A percentile compares a stretch with the other conserved stretches of the same genome.
These are phyloP conservation scores for Chalcosyrphus nemorum DNA, from an alignment of 2,888 invertebrate species.

Conservation along the genomic window DNA sequence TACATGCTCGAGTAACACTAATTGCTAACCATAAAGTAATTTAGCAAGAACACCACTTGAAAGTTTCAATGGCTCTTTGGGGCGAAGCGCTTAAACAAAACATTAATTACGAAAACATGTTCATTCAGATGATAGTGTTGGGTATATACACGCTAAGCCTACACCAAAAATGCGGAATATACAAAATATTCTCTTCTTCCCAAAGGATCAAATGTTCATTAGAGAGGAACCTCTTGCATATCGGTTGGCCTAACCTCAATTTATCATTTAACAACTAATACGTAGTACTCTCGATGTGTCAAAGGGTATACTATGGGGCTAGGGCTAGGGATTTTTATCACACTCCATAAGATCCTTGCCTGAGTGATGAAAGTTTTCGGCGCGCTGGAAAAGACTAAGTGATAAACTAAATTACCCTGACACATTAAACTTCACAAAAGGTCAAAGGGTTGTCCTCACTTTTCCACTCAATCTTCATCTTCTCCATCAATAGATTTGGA, in stretches of 20 bases:
- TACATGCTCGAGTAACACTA: constrained; percentile 35
- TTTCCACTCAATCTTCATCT: constrained; percentile 58
- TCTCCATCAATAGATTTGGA: constrained; percentile 16
- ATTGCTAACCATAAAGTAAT: constrained; percentile 47
- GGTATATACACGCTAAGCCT: neutral
- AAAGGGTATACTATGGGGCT: too few relatives aligned
- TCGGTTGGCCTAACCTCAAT: constrained; percentile 24
- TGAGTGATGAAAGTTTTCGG: constrained; percentile 29
- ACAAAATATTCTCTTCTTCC: neutral
- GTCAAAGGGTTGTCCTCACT: constrained; percentile 50
- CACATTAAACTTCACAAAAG: constrained; percentile 45
- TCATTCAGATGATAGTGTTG: neutral
- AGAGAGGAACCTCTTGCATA: constrained; percentile 14
- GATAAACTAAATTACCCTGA: constrained; percentile 55
- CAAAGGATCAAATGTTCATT: constrained; percentile 56
- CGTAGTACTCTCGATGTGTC: constrained; percentile 5
- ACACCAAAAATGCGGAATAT: neutral
- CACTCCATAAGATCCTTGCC: constrained; percentile 1
- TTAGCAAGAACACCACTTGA: constrained; percentile 31
- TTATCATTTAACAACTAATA: constrained; percentile 50
- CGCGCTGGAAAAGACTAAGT: constrained; percentile 28
- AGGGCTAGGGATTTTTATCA: constrained; percentile 12
- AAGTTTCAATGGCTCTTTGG: constrained; percentile 22
- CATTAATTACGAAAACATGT: constrained; percentile 55
- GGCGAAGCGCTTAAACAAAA: constrained; percentile 5